Conservation (phyloP, 2,888 invertebrate species). For the Tineola bisselliella region DNA sequence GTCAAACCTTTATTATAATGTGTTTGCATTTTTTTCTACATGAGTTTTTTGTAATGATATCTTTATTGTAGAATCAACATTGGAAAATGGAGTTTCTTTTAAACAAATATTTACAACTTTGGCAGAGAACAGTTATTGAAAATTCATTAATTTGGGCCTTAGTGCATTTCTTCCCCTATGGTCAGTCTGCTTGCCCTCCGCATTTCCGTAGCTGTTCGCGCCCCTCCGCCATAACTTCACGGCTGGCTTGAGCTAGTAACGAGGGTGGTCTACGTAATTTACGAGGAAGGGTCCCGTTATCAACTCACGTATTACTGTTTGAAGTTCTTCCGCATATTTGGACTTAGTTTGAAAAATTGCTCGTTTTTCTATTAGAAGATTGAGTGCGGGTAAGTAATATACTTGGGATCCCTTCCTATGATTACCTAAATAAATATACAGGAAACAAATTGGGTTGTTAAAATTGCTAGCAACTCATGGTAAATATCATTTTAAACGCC, state of each 20-base stretch:
- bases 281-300: conserved; percentile 30
- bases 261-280: conserved; percentile 59
- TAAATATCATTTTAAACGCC: no score
- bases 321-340: conserved; percentile 58
- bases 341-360: conserved; percentile 18
- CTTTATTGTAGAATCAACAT: no score
- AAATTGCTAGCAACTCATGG: no score
- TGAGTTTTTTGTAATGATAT: no score
- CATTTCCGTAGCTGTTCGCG: background rate
- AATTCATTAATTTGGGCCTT: background rate
- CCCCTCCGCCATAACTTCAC: conserved; percentile 24
- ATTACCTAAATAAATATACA: background rate
- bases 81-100: no score
- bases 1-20: no score
- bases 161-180: background rate
- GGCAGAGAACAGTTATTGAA: background rate
- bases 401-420: background rate
- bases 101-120: background rate
- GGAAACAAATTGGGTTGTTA: background rate
- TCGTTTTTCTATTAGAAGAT: conserved; percentile 11
- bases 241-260: conserved; percentile 53
- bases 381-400: background rate
- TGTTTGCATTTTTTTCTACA: no score
- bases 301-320: conserved; percentile 34
- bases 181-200: background rate